Base-by-base conservation (phyloP, 1,140 invertebrate species). In the Tachypleus tridentatus region DNA sequence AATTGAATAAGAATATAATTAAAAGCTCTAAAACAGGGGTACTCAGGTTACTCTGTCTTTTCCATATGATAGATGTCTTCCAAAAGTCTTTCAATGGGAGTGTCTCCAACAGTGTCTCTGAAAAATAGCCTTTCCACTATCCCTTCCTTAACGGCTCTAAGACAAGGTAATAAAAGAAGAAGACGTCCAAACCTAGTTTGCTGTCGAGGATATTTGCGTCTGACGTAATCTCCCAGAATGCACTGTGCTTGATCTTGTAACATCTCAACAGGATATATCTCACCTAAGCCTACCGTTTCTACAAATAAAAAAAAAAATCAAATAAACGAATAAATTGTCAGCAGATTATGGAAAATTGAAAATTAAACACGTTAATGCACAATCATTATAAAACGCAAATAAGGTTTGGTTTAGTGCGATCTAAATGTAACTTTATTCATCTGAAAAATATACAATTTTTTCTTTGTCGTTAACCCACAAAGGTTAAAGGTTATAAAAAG, bases 121-220 rank as follows among this genome's bases (percentile, higher is more conserved):
- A 98, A 97, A 80, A 97, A 97, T 0, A 97, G 75, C 72, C 94
- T 88, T 71, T 94, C 90, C 60, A 97, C 92, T 3, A 86, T 86
- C 10, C 78, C 77, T 0, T 82, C 75, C 1, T 84, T 82, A 0
- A 97, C 82, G 10, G 81, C 79, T 66, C 83, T 81, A 5, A 97
- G 79, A 4, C 81, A 77, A 0, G 88, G 85, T 4, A 96, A 75
- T 3, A 92, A 76, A 10, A 93, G 78, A n/a, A 94, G 77, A 1
- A 95, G 74, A 69, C 87, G 88, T 29, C 88, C 87, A 71, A 91
- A 89, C 60, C 91, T 83, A 4, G 59, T 60, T 5, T 86, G 83
- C 71, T 91, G 85, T 47, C 80, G 77, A 1, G 87, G 85, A 75
- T 89, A 85, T 3, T 82, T 80, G 2, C 81, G 79, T 3, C 77